Base-by-base conservation (phyloP, 2,888 invertebrate species). In the Diadromus collaris region DNA sequence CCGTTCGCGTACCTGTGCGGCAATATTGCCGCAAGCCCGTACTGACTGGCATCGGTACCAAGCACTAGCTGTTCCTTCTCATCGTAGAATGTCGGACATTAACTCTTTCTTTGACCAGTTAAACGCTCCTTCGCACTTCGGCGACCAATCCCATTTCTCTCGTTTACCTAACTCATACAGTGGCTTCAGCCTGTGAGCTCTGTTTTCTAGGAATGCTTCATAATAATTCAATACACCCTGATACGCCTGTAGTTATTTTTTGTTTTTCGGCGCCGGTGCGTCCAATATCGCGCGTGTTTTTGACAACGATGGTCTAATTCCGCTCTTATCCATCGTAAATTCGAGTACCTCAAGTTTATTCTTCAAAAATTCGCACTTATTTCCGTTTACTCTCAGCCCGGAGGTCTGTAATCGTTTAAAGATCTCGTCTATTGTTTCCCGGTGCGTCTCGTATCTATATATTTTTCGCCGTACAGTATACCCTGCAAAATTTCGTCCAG, bases 31-130 rank as follows among this genome's bases (percentile, higher is more conserved):
- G 44, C 6, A 6, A 44, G 13, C 2, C 44, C 44, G 16, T 44
- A 44, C 13, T 44, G 44, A 44, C 44, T 44, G 3, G 44, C 44
- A 16, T 44, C 44, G 16, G 44, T 44, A 13, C 44, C 44, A 10
- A 44, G 44, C 44, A 44, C 44, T 13, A 44, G 44, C 44, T 44
- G 44, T 13, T 44, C 44, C 44, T 44, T 44, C 44, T 44, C 44
- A 44, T 44, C 44, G 13, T 44, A 44, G 44, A 44, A 44, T 44
- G 44, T 44, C 44, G 44, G 44, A 44, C 3, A 44, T 44, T 13
- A 44, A 13, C 44, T 44, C 44, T 44, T 16, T 44, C 44, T 44
- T 44, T 13, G 44, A 44, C 44, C 44, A 44, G 44, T 44, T 44
- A 44, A 44, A 44, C 16, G 44, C 44, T 16, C 13, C 44, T 16